Percentiles rank a stretch among this genome's conserved stretches.
phyloP scores from a whole-genome alignment of 2,888 invertebrate species.

The Catocala sponsa region DNA sequence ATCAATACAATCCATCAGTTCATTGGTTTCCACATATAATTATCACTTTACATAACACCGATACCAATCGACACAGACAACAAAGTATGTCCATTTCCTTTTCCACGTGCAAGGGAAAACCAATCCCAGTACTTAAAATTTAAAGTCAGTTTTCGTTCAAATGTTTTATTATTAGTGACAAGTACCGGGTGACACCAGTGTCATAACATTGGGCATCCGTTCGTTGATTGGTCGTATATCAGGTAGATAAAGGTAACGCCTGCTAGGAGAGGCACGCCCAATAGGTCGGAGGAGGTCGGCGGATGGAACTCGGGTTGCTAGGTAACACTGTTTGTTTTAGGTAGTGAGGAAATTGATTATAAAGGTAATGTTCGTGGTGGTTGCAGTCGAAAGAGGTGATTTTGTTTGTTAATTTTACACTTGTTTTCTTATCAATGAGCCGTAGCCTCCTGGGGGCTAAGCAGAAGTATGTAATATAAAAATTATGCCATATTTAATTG shows the following conservation, averaged over 20 bases:
- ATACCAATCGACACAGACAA: constrained; percentile 59
- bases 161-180: constrained; percentile 58
- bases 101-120: constrained; percentile 33
- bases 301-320: constrained; percentile 61
- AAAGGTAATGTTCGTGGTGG: too few relatives aligned
- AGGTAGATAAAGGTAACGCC: constrained; percentile 55
- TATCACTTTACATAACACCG: constrained; percentile 5
- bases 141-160: constrained; percentile 45
- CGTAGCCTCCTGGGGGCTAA: too few relatives aligned
- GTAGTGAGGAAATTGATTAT: not conserved
- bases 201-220: constrained; percentile 81
- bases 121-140: constrained; percentile 1
- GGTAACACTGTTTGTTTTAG: constrained; percentile 51
- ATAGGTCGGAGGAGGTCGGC: constrained; percentile 22
- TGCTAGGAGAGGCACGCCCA: constrained; percentile 59
- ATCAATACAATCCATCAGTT: not conserved
- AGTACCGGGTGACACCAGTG: constrained; percentile 73
- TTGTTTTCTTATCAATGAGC: too few relatives aligned
- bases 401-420: too few relatives aligned
- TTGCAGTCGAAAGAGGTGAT: too few relatives aligned
- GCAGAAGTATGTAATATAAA: too few relatives aligned
- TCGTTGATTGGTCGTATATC: constrained; percentile 69
- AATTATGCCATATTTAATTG: too few relatives aligned
- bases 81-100: constrained; percentile 61
- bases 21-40: constrained; percentile 4